Percentiles rank a stretch among this genome's conserved stretches.
Conservation (phyloP, 2,797 vertebrate genomes). For the Coreius guichenoti region DNA sequence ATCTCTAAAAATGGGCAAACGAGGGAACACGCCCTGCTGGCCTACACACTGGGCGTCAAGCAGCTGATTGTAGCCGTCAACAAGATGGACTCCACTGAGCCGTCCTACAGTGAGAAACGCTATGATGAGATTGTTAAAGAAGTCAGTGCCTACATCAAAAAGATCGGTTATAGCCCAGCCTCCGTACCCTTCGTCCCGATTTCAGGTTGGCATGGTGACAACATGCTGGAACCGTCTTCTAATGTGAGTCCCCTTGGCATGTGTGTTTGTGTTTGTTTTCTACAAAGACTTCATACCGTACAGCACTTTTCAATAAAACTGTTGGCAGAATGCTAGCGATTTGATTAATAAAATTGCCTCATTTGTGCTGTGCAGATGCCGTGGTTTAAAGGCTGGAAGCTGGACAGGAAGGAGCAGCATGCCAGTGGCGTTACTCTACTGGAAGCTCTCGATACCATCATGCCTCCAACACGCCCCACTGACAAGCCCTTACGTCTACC, state of each 20-base stretch:
- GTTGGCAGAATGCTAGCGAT: background rate
- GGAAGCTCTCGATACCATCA: conserved; percentile 86
- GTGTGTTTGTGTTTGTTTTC: background rate
- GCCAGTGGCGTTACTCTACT: conserved; percentile 82
- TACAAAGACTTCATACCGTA: background rate
- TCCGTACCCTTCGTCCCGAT: conserved; percentile 84
- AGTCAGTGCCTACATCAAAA: conserved; percentile 87
- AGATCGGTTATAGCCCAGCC: conserved; percentile 87
- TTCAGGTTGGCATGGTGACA: conserved; percentile 88
- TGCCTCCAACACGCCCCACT: conserved; percentile 85
- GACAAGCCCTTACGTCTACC: conserved; percentile 86
- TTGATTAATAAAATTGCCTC: background rate
- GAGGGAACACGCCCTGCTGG: conserved; percentile 86
- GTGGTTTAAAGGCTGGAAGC: conserved; percentile 88
- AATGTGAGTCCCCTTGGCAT: conserved; percentile 73
- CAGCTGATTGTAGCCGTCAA: conserved; percentile 79
- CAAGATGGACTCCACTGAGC: conserved; percentile 73
- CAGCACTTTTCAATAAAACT: background rate
- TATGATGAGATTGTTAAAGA: conserved; percentile 88
- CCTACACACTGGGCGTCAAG: conserved; percentile 87
- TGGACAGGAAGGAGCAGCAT: conserved; percentile 83
- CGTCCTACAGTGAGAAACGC: conserved; percentile 85
- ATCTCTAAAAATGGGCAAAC: conserved; percentile 88
- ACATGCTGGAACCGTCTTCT: conserved; percentile 86
- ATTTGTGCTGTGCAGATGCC: conserved; percentile 77